phyloP scores from a whole-genome alignment of 2,888 invertebrate genomes.

The Cyclophora punctaria region DNA sequence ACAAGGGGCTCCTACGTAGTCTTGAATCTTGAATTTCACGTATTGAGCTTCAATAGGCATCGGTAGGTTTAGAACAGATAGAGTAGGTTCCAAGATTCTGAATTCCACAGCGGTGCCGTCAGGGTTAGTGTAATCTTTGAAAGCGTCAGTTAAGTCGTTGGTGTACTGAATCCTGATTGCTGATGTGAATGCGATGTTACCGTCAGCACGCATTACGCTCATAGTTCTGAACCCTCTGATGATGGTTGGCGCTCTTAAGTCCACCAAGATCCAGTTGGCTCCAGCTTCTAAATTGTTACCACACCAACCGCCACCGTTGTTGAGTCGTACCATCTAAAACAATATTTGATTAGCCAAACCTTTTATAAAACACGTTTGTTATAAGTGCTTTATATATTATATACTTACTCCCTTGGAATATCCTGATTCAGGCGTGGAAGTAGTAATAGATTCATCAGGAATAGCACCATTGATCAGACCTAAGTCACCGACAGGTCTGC shows the following conservation, averaged over 20 bases:
- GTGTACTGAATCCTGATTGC: slow-evolving; percentile 92
- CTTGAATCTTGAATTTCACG: slow-evolving; percentile 88
- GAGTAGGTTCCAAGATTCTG: slow-evolving; percentile 89
- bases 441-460: slow-evolving; percentile 90
- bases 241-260: slow-evolving; percentile 91
- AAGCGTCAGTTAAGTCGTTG: slow-evolving; percentile 90
- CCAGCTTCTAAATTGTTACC: slow-evolving; percentile 90
- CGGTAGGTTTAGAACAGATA: slow-evolving; percentile 93
- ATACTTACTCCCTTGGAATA: slow-evolving; percentile 84
- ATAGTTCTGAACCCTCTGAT: slow-evolving; percentile 93
- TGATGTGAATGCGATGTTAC: slow-evolving; percentile 90
- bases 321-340: slow-evolving; percentile 85
- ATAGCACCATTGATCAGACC: slow-evolving; percentile 92
- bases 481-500: slow-evolving; percentile 91
- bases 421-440: slow-evolving; percentile 87
- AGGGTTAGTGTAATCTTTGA: slow-evolving; percentile 93
- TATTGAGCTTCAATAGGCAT: slow-evolving; percentile 94
- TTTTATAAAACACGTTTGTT: background rate
- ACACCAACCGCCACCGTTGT: slow-evolving; percentile 92
- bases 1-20: slow-evolving; percentile 92
- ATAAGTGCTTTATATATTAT: background rate
- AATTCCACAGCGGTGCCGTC: slow-evolving; percentile 96
- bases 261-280: slow-evolving; percentile 90
- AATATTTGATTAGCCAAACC: slow-evolving; percentile 5
- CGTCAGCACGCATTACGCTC: slow-evolving; percentile 88